Conservation (phyloP, 2,113 vertebrate species). For the Bos javanicus region DNA sequence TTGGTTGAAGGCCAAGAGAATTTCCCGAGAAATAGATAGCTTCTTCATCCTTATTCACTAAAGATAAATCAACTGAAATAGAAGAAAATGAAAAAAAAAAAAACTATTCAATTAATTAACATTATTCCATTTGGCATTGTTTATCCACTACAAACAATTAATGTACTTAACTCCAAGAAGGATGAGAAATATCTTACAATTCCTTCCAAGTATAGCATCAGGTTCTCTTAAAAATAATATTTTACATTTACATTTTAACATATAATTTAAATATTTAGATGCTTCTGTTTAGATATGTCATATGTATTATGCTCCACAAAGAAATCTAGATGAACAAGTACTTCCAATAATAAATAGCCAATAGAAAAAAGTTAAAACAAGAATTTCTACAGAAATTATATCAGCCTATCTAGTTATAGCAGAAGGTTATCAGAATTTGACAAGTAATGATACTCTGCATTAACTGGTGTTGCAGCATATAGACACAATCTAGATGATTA, state of each 20-base stretch:
- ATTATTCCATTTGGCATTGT: constrained; percentile 10
- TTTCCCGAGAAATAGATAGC: constrained; percentile 92
- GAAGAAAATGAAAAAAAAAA: constrained; percentile 29
- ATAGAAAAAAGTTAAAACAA: not conserved
- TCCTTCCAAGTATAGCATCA: not conserved
- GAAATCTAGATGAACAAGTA: constrained; percentile 17
- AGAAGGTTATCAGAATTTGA: not conserved
- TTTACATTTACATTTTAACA: constrained; percentile 28
- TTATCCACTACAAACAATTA: constrained; percentile 17
- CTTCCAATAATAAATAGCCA: not conserved
- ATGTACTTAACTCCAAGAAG: constrained; percentile 23
- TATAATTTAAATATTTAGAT: not conserved
- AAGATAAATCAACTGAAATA: constrained; percentile 84
- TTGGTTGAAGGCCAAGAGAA: constrained; percentile 95
- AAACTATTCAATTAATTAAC: constrained; percentile 23
- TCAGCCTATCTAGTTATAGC: not conserved
- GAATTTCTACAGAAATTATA: not conserved
- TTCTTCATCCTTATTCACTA: constrained; percentile 84
- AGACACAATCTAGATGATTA: not conserved
- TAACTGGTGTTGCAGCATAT: not conserved
- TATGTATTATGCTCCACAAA: not conserved
- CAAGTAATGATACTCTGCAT: not conserved
- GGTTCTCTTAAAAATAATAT: constrained; percentile 25
- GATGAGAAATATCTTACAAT: constrained; percentile 26
- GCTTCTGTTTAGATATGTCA: not conserved